Base-by-base conservation (phyloP, 2,797 vertebrate species). In the Aphelocoma californica region DNA sequence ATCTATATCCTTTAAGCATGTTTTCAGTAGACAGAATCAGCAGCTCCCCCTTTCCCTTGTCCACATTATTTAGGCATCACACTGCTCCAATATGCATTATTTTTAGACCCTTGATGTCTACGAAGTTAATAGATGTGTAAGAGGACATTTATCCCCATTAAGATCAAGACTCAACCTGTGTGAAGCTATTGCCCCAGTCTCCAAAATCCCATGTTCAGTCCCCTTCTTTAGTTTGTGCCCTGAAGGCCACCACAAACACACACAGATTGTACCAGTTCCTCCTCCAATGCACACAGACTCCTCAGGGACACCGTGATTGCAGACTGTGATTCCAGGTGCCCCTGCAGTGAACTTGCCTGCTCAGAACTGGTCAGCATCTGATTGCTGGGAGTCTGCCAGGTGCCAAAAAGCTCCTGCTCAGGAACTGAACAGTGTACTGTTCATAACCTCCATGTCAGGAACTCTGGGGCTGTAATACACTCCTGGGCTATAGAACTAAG, bases 101-200 rank as follows among this genome's bases (percentile, higher is more conserved):
- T 61, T 86, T 91, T 29, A 64, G 15, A 56, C 4, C 34, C 19
- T 10, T 12, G 13, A 38, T 28, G 14, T 21, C 18, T 50, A 77
- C 69, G 45, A 20, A 74, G 32, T 11, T 24, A 60, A 65, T 0
- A 17, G 67, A 48, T 0, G 5, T 36, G 9, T 26, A 67, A 71
- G 9, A 84, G 23, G 42, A 60, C 1, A 3, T 67, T n/a, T 60
- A 6, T 42, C 25, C 6, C n/a, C 23, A 38, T 34, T 28, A 51
- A 24, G 9, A 85, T 34, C 10, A 45, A 42, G 13, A 65, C 29
- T 72, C 36, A 58, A 29, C 12, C 5, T 44, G 17, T 44, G 62
- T 0, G 1, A 61, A 82, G 48, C 5, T 60, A n/a, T 15, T 0
- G 0, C 5, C 45, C 44, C 9, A 11, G 1, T 12, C 28, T 82